Conservation (phyloP, 1,140 invertebrate species). For the Orussus abietinus region DNA sequence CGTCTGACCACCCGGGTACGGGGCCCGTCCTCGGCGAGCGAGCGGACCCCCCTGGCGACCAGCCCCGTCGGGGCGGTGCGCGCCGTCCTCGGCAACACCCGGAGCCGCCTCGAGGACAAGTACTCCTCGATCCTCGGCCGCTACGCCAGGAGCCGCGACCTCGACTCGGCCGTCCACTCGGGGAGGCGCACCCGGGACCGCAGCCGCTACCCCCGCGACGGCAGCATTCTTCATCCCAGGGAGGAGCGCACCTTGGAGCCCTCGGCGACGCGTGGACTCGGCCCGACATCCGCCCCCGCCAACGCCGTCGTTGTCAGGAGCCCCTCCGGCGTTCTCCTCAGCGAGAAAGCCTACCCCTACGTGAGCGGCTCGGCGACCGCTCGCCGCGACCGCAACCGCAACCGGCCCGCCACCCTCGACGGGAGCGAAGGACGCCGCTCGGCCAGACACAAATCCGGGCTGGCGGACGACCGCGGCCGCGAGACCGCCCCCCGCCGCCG, state of each 20-base stretch:
- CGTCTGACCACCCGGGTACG: conserved; percentile 67
- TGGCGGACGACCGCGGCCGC: conserved; percentile 30
- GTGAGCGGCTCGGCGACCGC: conserved; percentile 33
- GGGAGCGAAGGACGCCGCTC: conserved; percentile 14
- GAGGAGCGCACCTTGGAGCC: conserved; percentile 66
- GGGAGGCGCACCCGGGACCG: conserved; percentile 10
- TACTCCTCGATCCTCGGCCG: conserved; percentile 62
- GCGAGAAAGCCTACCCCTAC: conserved; percentile 67
- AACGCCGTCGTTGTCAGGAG: conserved; percentile 51
- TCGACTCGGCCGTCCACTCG: conserved; percentile 24
- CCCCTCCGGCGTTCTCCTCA: conserved; percentile 53
- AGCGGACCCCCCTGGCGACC: conserved; percentile 21
- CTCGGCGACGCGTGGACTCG: conserved; percentile 36
- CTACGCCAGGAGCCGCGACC: conserved; percentile 16
- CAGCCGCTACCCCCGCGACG: conserved; percentile 21
- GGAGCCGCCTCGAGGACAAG: conserved; percentile 70
- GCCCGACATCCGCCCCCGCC: too few relatives aligned
- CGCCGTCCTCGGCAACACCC: conserved; percentile 50
- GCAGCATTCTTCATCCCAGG: conserved; percentile 36
- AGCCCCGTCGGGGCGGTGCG: conserved; percentile 18
- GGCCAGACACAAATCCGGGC: conserved; percentile 41
- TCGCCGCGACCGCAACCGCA: too few relatives aligned
- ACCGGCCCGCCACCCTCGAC: too few relatives aligned
- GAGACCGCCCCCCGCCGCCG: conserved; percentile 30
- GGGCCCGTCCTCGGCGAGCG: conserved; percentile 58